phyloP scores from a whole-genome alignment of 2,797 vertebrate genomes.

The Protonibea diacanthus region DNA sequence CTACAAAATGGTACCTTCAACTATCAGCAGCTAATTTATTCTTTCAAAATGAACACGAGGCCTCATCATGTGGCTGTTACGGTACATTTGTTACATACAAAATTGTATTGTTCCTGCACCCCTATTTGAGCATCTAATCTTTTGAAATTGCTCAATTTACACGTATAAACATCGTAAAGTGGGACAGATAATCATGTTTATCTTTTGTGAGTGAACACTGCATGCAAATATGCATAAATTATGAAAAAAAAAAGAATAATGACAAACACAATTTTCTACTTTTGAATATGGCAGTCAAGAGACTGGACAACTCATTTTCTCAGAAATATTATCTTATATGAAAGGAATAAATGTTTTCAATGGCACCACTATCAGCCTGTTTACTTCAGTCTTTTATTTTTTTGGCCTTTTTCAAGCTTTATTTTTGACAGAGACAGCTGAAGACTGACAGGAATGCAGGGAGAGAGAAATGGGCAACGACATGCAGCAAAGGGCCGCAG shows the following conservation, averaged over 20 bases:
- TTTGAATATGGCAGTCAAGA: too few species aligned
- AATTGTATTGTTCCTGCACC: neutral
- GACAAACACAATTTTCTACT: neutral
- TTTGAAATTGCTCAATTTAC: constrained; percentile 14
- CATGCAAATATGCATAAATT: neutral
- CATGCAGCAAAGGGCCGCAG: too few species aligned
- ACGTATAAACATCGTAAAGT: constrained; percentile 4
- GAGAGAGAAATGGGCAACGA: too few species aligned
- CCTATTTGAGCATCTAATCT: constrained; percentile 7
- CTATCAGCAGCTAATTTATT: neutral
- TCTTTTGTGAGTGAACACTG: neutral
- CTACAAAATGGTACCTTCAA: constrained; percentile 11
- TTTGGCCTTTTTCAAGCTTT: too few species aligned
- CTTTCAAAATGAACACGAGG: neutral
- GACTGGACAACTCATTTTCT: neutral
- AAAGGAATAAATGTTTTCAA: neutral
- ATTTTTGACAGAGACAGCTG: too few species aligned
- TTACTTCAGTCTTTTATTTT: neutral
- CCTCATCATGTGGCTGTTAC: neutral
- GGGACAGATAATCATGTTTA: constrained; percentile 15
- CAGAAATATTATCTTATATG: neutral
- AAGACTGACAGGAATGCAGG: too few species aligned
- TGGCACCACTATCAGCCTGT: neutral
- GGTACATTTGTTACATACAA: neutral
- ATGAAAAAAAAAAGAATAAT: neutral